Conservation (phyloP, 2,113 vertebrate species). For the Bombycilla garrulus region DNA sequence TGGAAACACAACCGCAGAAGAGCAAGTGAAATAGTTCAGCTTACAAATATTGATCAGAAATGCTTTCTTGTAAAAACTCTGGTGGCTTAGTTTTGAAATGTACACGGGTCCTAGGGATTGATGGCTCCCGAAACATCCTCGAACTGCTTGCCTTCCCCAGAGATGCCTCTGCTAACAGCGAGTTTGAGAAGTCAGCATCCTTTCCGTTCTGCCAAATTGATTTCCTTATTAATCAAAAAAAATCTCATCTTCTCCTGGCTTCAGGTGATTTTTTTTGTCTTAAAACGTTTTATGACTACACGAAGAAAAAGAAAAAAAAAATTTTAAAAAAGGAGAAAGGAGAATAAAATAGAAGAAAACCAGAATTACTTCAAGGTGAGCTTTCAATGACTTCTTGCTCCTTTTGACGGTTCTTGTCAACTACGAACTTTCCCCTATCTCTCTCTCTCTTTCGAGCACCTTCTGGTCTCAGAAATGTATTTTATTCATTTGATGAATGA, state of each 20-base stretch:
- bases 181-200: neutral
- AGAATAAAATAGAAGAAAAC: neutral
- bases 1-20: neutral
- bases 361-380: neutral
- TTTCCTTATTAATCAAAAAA: conserved; percentile 40
- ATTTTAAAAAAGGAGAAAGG: accelerated
- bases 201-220: neutral
- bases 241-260: neutral
- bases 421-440: neutral
- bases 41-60: neutral
- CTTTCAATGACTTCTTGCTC: neutral
- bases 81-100: neutral
- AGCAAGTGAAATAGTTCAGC: neutral
- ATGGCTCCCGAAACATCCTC: neutral
- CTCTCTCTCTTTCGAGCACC: neutral
- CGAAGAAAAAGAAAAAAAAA: accelerated
- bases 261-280: neutral
- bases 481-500: conserved; percentile 35
- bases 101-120: neutral
- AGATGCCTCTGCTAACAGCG: neutral
- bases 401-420: conserved; percentile 19
- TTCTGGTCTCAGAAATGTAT: conserved; percentile 19
- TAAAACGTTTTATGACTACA: neutral
- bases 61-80: neutral
- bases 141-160: neutral